Evolutionary conservation across 2,888 invertebrate genomes (phyloP).

Genomic region (Pristionchus arcanus): DNA sequence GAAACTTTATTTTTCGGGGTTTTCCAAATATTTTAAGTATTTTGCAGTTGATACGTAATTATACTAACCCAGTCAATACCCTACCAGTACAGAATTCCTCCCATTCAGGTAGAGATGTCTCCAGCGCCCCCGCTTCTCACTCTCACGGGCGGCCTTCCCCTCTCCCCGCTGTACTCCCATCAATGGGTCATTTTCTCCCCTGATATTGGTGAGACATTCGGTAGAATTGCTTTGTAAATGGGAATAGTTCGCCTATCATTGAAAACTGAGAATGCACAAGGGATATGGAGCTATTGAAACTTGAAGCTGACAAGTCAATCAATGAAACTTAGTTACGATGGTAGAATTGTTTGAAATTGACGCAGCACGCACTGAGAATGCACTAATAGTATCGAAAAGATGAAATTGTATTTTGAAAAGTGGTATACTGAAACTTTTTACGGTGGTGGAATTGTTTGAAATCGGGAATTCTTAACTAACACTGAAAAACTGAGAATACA

Average conservation of each 20-base stretch:
- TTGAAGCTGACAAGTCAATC: no score
- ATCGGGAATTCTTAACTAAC: neutral
- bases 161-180: slow-evolving; percentile 49
- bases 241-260: no score
- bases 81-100: neutral
- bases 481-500: neutral
- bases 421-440: no score
- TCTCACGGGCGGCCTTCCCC: slow-evolving; percentile 17
- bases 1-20: neutral
- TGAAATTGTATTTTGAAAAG: no score
- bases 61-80: neutral
- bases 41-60: no score
- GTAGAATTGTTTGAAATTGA: no score
- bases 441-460: no score
- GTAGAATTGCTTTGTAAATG: neutral
- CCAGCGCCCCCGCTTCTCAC: neutral
- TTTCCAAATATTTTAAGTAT: neutral
- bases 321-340: no score
- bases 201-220: slow-evolving; percentile 50
- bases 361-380: no score
- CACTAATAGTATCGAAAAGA: no score
- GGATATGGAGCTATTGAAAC: no score
- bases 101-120: slow-evolving; percentile 1
- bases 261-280: no score
- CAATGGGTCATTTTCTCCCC: slow-evolving; percentile 55